Conservation (phyloP, 64 coral and sea anemone genomes). For the Anthopleura sola region DNA sequence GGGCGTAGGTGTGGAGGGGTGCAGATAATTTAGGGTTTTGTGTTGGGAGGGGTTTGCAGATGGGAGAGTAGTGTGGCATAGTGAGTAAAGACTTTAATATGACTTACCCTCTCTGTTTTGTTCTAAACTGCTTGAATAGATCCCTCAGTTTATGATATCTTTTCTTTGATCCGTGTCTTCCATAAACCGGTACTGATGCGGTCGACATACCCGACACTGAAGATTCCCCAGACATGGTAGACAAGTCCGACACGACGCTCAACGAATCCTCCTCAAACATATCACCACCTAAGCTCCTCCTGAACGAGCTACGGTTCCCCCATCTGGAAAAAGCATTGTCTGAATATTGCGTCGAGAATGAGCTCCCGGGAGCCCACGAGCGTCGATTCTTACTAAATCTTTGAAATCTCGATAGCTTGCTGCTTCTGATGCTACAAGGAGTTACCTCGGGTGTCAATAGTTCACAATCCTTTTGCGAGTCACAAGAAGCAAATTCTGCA, state of each 20-base stretch:
- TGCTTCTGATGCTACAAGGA: not conserved
- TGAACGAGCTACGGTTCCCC: not conserved
- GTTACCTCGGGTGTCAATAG: not conserved
- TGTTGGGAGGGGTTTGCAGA: too few species aligned
- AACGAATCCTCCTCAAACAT: constrained; percentile 2
- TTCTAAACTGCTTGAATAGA: not conserved
- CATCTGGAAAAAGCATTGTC: not conserved
- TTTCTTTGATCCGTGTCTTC: not conserved
- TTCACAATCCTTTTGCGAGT: not conserved
- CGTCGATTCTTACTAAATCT: not conserved
- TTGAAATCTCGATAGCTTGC: not conserved
- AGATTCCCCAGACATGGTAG: constrained; percentile 8
- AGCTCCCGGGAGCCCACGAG: constrained; percentile 17
- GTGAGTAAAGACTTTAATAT: not conserved
- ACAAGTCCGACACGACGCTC: constrained; percentile 4
- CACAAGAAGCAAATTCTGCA: not conserved
- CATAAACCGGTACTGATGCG: not conserved
- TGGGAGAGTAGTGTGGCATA: not conserved
- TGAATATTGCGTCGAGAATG: not conserved
- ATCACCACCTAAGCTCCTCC: not conserved
- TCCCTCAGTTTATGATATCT: constrained; percentile 2
- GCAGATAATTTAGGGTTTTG: too few species aligned
- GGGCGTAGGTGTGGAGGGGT: too few species aligned
- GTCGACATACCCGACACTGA: not conserved
- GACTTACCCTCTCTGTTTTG: constrained; percentile 13